Evolutionary conservation across 2,888 invertebrate genomes (phyloP).

Genomic region (Pandemis cinnamomeana): DNA sequence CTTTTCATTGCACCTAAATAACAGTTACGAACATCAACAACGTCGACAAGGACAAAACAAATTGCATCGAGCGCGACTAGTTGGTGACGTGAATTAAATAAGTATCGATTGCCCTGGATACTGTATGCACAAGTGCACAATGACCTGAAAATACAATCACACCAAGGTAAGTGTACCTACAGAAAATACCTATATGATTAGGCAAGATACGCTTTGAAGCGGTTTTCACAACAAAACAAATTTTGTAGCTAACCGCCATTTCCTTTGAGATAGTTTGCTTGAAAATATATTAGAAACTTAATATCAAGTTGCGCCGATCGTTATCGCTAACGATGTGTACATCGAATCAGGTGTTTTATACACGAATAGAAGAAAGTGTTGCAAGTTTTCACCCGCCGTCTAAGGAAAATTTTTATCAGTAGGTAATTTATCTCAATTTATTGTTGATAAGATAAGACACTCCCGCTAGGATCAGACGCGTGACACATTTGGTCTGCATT

Average conservation of each 20-base stretch:
- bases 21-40: background rate
- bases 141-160: constrained; percentile 36
- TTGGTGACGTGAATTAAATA: constrained; percentile 44
- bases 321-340: constrained; percentile 9
- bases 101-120: constrained; percentile 50
- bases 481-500: constrained; percentile 67
- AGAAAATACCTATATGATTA: background rate
- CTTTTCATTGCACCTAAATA: background rate
- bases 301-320: constrained; percentile 1
- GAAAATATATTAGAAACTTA: background rate
- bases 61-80: background rate
- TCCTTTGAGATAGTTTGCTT: background rate
- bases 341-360: constrained; percentile 27
- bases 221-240: background rate
- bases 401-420: constrained; percentile 73
- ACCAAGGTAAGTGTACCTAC: constrained; percentile 21
- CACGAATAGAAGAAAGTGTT: constrained; percentile 47
- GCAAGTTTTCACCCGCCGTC: constrained; percentile 53
- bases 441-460: constrained; percentile 76
- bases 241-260: background rate
- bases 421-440: constrained; percentile 62
- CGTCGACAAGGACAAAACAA: constrained; percentile 1
- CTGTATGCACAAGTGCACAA: constrained; percentile 33
- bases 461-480: constrained; percentile 61
- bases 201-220: background rate